Base-by-base conservation (phyloP, 2,113 vertebrate species). In the Gnathonemus longibarbis region DNA sequence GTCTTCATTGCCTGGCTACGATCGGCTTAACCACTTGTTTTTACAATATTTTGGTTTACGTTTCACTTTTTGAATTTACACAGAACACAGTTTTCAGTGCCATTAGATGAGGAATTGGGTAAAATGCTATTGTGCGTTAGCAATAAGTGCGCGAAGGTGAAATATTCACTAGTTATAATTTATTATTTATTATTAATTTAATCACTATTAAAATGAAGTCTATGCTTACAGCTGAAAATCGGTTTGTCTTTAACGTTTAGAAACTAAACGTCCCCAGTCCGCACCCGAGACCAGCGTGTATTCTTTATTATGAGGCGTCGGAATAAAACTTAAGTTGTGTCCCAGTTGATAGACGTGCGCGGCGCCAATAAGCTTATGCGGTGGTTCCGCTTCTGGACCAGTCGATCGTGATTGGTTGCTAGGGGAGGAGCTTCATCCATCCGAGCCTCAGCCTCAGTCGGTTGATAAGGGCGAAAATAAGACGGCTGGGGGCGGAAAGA, bases 381-480 rank as follows among this genome's bases (percentile, higher is more conserved):
- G 10, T 87, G 27, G 11, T 10, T 35, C 56, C 84, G 11, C 46
- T 56, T 39, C n/a, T 24, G 39, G 24, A 86, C 89, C 42, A 39
- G 84, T 84, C 53, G 45, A n/a, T 10, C 15, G 3, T 66, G 27
- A 90, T 90, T 90, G 89, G 89, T 90, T 70, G 89, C 89, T 87
- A 90, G 19, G 89, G 89, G 89, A 49, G 88, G 88, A 83, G 74
- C 88, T 87, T 62, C 84, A 84, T 90, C 56, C 89, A 50, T 49
- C 45, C 11, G 42, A 42, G 56, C 49, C 56, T 45, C 88, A 56
- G 88, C 49, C 48, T 89, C 74, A 83, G 70, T 17, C 35, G 66
- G 70, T 89, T 80, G 70, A 89, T 56, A 84, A 83, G 49, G 31
- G 49, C 85, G 19, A 83, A 42, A 89, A 89, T 42, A 80, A 53